Evolutionary conservation across 2,797 vertebrate genomes (phyloP).

Genomic region (Sitta carolinensis): DNA sequence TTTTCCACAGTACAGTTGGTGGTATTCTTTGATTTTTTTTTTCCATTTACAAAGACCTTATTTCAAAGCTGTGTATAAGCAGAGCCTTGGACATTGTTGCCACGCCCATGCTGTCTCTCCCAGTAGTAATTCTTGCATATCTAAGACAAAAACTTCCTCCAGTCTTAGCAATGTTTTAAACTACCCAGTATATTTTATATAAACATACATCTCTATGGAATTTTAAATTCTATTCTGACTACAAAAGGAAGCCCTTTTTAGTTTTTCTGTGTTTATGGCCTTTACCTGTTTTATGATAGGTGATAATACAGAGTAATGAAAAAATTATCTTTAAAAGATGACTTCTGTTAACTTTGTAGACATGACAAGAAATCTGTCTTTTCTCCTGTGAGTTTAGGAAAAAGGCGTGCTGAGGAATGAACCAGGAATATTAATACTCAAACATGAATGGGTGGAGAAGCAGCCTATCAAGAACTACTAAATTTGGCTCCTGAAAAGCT

Average conservation of each 20-base stretch:
- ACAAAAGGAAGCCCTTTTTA: neutral
- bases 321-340: neutral
- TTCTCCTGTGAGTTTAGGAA: neutral
- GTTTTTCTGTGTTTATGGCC: neutral
- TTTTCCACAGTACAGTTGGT: neutral
- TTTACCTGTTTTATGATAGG: neutral
- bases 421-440: neutral
- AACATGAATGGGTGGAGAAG: neutral
- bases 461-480: neutral
- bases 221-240: neutral
- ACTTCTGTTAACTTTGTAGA: neutral
- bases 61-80: neutral
- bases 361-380: neutral
- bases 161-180: neutral
- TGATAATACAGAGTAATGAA: neutral
- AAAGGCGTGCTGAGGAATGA: neutral
- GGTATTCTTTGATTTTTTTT: neutral
- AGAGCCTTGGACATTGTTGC: neutral
- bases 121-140: neutral
- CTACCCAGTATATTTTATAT: neutral
- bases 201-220: neutral
- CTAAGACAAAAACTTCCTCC: neutral
- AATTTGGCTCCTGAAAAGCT: neutral
- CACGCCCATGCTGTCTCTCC: neutral
- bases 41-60: neutral